Conservation (phyloP, 2,888 invertebrate genomes). For the Drosophila antonietae region DNA sequence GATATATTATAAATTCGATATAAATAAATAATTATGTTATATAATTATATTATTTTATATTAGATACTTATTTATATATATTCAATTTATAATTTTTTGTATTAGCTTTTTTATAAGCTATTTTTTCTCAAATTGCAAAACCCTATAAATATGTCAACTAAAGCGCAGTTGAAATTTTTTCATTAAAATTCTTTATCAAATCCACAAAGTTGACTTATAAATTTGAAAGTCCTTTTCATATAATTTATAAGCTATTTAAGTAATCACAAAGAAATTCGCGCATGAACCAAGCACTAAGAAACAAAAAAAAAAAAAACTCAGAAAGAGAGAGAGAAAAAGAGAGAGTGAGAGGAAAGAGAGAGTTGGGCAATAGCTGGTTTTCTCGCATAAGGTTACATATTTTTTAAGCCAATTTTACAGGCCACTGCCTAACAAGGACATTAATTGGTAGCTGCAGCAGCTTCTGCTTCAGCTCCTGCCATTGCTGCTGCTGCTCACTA, state of each 20-base stretch:
- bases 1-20: too few relatives aligned
- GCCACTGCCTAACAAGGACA: conserved; percentile 82
- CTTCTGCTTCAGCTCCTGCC: conserved; percentile 36
- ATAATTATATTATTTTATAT: too few relatives aligned
- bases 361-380: conserved; percentile 11
- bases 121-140: neutral
- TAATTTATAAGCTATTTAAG: conserved; percentile 9
- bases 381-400: conserved; percentile 79
- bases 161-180: neutral
- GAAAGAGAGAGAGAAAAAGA: neutral
- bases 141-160: neutral
- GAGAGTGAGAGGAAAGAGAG: neutral
- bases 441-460: conserved; percentile 79
- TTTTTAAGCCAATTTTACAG: conserved; percentile 82
- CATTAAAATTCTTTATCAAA: conserved; percentile 8
- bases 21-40: too few relatives aligned
- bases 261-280: conserved; percentile 26
- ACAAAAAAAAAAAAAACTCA: neutral
- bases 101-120: too few relatives aligned
- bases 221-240: conserved; percentile 13
- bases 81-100: too few relatives aligned
- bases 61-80: too few relatives aligned
- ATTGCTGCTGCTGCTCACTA: conserved; percentile 1
- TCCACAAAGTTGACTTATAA: conserved; percentile 9
- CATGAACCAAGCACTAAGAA: conserved; percentile 34